Conservation (phyloP, 2,113 vertebrate species). For the Silurus glanis region DNA sequence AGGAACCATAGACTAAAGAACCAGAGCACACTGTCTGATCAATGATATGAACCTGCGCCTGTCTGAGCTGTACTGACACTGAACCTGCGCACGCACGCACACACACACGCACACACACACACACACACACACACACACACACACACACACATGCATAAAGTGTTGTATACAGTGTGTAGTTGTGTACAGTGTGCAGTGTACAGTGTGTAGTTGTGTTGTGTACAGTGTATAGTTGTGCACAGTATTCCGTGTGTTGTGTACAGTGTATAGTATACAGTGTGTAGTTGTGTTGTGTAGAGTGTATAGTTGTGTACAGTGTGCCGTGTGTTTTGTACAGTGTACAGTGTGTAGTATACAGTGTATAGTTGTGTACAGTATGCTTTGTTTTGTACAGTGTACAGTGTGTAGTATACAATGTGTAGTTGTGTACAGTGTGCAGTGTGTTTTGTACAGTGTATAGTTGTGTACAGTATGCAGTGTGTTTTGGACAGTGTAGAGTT, state of each 20-base stretch:
- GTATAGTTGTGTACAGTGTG: background rate
- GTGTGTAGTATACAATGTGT: background rate
- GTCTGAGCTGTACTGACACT: conserved; percentile 62
- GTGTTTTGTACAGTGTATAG: background rate
- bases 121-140: background rate
- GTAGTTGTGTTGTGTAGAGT: background rate
- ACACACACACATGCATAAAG: too few relatives aligned
- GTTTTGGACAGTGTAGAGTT: background rate
- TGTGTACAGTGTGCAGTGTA: background rate
- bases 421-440: background rate
- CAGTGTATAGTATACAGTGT: background rate
- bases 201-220: background rate
- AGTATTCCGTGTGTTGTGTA: background rate
- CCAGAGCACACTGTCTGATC: conserved; percentile 64
- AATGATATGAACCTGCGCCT: conserved; percentile 73
- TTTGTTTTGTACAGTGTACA: background rate
- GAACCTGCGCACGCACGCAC: conserved; percentile 53
- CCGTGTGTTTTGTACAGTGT: background rate
- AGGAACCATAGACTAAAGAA: conserved; percentile 57
- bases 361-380: background rate
- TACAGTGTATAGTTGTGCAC: background rate
- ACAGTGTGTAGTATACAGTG: background rate
- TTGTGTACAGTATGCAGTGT: background rate
- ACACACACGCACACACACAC: background rate
- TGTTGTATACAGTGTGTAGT: too few relatives aligned